Percentiles rank a stretch among this genome's conserved stretches.
phyloP scores from a whole-genome alignment of 2,888 invertebrate species.

The Temnothorax rugatulus region DNA sequence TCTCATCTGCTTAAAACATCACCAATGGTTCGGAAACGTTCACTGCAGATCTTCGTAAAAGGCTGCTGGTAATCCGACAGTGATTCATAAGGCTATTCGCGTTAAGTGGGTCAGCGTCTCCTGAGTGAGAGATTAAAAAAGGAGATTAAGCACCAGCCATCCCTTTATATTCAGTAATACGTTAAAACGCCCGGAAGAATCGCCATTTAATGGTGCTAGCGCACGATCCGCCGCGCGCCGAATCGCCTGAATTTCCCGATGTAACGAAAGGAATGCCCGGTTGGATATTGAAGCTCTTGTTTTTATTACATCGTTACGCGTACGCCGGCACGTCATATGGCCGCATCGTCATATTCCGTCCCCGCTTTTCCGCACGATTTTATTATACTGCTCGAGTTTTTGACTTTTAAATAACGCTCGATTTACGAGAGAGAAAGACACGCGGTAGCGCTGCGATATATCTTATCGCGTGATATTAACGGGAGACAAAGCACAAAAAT shows the following conservation, averaged over 20 bases:
- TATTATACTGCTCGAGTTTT: constrained; percentile 39
- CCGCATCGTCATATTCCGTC: constrained; percentile 22
- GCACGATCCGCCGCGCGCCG: constrained; percentile 19
- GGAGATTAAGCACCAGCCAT: constrained; percentile 55
- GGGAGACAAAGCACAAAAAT: neutral
- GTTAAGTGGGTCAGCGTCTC: constrained; percentile 64
- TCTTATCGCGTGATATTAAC: constrained; percentile 26
- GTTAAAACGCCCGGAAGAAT: constrained; percentile 59
- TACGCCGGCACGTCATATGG: constrained; percentile 42
- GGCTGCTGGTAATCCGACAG: constrained; percentile 60
- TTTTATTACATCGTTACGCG: constrained; percentile 56
- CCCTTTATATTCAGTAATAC: constrained; percentile 53
- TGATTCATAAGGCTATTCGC: constrained; percentile 60
- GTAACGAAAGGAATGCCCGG: constrained; percentile 34
- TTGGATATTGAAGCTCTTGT: constrained; percentile 44
- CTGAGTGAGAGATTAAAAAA: constrained; percentile 54
- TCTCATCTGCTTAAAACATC: constrained; percentile 29
- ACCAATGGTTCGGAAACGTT: constrained; percentile 43
- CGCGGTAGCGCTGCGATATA: neutral
- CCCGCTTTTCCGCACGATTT: constrained; percentile 19
- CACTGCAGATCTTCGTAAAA: constrained; percentile 38
- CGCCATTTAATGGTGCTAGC: constrained; percentile 52
- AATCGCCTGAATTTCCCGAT: constrained; percentile 37
- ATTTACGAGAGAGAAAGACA: constrained; percentile 5
- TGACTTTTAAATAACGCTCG: constrained; percentile 38